Evolutionary conservation across 2,888 invertebrate genomes (phyloP).

Genomic region (Eremobia ochroleuca): DNA sequence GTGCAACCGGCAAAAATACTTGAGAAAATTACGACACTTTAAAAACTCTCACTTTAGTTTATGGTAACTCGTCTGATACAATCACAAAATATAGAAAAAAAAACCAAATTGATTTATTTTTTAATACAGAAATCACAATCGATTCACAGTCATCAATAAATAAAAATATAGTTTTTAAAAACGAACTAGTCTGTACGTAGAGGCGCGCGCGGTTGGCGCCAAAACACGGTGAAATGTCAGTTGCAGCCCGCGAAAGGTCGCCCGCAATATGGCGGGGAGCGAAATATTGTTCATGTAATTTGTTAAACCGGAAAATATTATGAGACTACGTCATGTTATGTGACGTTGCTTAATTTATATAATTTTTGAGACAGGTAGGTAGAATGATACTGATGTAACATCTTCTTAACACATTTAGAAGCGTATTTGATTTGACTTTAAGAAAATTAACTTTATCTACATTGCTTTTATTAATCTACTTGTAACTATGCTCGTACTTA

Average conservation of each 20-base stretch:
- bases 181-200: constrained; percentile 26
- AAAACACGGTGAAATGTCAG: constrained; percentile 85
- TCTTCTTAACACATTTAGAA: neutral
- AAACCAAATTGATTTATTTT: constrained; percentile 4
- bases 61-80: neutral
- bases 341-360: constrained; percentile 44
- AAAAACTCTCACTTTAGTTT: constrained; percentile 38
- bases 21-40: constrained; percentile 45
- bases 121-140: constrained; percentile 13
- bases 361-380: neutral
- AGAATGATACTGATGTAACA: constrained; percentile 1
- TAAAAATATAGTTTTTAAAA: constrained; percentile 27
- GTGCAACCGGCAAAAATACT: constrained; percentile 23
- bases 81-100: constrained; percentile 13
- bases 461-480: neutral
- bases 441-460: neutral
- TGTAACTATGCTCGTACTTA: no score
- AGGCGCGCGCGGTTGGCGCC: constrained; percentile 77
- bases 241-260: constrained; percentile 78
- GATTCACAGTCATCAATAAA: constrained; percentile 22
- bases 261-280: constrained; percentile 75
- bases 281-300: constrained; percentile 65
- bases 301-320: constrained; percentile 63
- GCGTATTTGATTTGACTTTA: neutral
- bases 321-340: constrained; percentile 50